These are phyloP conservation scores for Myotis lucifugus DNA, from an alignment of 2,113 vertebrate species.

Conservation along the genomic window DNA sequence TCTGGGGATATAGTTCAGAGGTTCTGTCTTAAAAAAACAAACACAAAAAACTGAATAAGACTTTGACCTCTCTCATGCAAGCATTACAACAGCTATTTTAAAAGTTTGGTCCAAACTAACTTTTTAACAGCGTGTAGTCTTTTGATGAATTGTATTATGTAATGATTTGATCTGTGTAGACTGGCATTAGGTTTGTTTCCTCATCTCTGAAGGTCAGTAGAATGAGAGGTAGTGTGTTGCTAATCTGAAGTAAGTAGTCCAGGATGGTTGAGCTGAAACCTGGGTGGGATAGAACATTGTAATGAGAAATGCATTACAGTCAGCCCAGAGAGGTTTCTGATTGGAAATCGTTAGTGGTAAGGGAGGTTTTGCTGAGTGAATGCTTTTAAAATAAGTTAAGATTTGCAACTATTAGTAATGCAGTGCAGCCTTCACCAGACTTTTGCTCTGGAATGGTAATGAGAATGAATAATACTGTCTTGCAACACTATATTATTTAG, in stretches of 20 bases:
- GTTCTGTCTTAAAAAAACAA: not conserved
- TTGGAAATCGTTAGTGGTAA: constrained; percentile 58
- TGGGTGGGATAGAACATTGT: not conserved
- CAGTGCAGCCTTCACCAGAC: not conserved
- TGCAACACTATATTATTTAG: not conserved
- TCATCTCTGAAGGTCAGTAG: constrained; percentile 34
- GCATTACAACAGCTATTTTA: not conserved
- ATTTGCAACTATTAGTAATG: not conserved
- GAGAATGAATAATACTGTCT: constrained; percentile 42
- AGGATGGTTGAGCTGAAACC: not conserved
- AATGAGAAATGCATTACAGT: not conserved
- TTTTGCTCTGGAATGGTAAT: constrained; percentile 34
- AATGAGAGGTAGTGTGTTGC: not conserved
- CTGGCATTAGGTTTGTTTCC: not conserved
- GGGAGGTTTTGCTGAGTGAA: not conserved
- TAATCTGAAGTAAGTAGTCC: not conserved
- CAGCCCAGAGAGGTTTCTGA: not conserved
- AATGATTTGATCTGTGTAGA: not conserved
- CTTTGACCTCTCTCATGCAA: not conserved
- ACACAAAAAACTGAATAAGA: not conserved
- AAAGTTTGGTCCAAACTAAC: not conserved
- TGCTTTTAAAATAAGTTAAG: constrained; percentile 41
- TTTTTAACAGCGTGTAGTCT: not conserved
- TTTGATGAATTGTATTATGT: constrained; percentile 15
- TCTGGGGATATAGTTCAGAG: not conserved